phyloP scores from a whole-genome alignment of 2,888 invertebrate species.

The Erynnis tages region DNA sequence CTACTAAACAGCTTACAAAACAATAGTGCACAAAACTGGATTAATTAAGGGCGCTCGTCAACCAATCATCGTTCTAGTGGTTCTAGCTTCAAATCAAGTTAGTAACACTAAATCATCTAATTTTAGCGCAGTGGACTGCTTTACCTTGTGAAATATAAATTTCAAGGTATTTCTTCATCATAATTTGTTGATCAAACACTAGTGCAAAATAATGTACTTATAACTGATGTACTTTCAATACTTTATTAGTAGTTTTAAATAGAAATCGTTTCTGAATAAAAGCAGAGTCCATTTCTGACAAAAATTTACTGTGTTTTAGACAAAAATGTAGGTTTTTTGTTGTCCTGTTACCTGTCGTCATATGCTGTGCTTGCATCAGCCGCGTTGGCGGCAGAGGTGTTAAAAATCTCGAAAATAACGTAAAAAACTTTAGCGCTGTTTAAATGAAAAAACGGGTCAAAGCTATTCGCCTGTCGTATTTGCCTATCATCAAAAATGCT shows the following conservation, averaged over 20 bases:
- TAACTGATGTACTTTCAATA: too few relatives aligned
- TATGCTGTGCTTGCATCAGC: slow-evolving; percentile 2
- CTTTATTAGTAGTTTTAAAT: too few relatives aligned
- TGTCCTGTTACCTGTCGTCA: not conserved
- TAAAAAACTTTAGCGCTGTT: not conserved
- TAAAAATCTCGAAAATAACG: slow-evolving; percentile 1
- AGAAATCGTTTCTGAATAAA: too few relatives aligned
- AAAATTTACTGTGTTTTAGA: not conserved
- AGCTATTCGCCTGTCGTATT: slow-evolving; percentile 1
- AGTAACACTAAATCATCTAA: not conserved
- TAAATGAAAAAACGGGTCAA: not conserved
- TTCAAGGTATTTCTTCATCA: too few relatives aligned
- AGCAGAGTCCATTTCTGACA: too few relatives aligned
- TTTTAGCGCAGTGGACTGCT: too few relatives aligned
- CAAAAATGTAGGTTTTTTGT: not conserved
- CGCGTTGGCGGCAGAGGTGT: not conserved
- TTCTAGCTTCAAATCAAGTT: slow-evolving; percentile 20
- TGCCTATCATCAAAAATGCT: slow-evolving; percentile 1
- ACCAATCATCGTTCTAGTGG: slow-evolving; percentile 34
- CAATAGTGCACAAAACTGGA: slow-evolving; percentile 32
- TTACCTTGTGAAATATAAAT: too few relatives aligned
- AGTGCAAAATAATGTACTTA: not conserved
- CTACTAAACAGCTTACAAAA: slow-evolving; percentile 16
- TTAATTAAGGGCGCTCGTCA: slow-evolving; percentile 35
- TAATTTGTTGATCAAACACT: not conserved